A percentile compares a stretch with the other conserved stretches of the same genome.
These are phyloP conservation scores for Hoplias malabaricus DNA, from an alignment of 2,113 vertebrate genomes.

Conservation along the genomic window DNA sequence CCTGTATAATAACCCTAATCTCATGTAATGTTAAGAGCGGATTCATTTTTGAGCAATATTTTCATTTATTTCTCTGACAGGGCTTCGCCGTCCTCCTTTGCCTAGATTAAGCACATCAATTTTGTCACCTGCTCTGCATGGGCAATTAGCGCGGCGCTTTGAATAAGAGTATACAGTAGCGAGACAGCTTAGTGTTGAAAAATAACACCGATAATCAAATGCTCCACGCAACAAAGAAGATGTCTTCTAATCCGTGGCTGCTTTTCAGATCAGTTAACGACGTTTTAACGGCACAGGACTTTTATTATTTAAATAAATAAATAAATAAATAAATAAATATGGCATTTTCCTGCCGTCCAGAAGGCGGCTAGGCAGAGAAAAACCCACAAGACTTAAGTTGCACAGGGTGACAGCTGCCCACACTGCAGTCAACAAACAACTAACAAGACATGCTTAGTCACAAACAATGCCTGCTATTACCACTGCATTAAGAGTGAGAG, in stretches of 20 bases:
- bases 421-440: constrained; percentile 79
- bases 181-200: constrained; percentile 36
- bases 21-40: constrained; percentile 43
- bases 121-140: constrained; percentile 54
- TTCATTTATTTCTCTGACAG: constrained; percentile 39
- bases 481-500: constrained; percentile 60
- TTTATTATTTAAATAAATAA: constrained; percentile 57
- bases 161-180: constrained; percentile 50
- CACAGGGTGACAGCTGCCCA: constrained; percentile 68
- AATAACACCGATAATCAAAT: constrained; percentile 55
- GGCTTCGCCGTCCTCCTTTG: constrained; percentile 30
- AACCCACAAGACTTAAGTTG: constrained; percentile 41
- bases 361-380: constrained; percentile 61
- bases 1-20: constrained; percentile 39
- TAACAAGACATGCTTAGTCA: constrained; percentile 79
- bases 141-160: constrained; percentile 50
- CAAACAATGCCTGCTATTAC: constrained; percentile 79
- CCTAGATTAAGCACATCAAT: constrained; percentile 52
- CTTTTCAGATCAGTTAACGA: constrained; percentile 67
- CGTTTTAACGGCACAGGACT: constrained; percentile 61
- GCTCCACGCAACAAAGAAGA: constrained; percentile 49
- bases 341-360: constrained; percentile 60
- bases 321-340: constrained; percentile 60
- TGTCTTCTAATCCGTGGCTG: constrained; percentile 49
- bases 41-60: constrained; percentile 43